Conservation (phyloP, 1,140 invertebrate genomes). For the Drosophila kepulauana region DNA sequence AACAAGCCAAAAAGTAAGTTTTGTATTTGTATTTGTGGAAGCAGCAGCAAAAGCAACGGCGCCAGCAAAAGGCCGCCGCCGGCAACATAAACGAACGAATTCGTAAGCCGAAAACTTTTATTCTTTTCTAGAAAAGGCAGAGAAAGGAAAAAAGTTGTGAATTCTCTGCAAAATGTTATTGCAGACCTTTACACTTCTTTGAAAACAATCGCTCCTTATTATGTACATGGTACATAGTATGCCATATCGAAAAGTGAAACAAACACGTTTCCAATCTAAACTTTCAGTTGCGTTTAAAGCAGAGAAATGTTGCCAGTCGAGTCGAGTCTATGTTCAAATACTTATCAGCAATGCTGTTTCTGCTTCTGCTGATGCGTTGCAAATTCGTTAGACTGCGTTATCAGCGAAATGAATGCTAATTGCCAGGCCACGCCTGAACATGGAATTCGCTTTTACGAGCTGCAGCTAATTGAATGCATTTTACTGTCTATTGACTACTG, state of each 20-base stretch:
- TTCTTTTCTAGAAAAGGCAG: conserved; percentile 14
- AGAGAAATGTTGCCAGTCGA: background rate
- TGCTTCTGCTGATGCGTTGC: background rate
- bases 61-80: conserved; percentile 49
- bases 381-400: background rate
- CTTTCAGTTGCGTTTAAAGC: background rate
- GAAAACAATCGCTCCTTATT: conserved; percentile 24
- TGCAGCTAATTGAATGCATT: conserved; percentile 10
- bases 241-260: background rate
- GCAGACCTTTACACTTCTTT: conserved; percentile 48
- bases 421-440: conserved; percentile 12
- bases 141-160: conserved; percentile 36
- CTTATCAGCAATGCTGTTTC: background rate
- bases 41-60: conserved; percentile 27
- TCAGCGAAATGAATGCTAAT: background rate
- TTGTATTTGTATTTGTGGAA: conserved; percentile 55
- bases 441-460: conserved; percentile 12
- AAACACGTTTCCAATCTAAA: conserved; percentile 3
- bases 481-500: background rate
- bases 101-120: conserved; percentile 54
- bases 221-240: background rate
- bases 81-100: conserved; percentile 14
- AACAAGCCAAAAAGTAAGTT: conserved; percentile 71
- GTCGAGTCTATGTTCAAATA: background rate
- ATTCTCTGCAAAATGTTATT: conserved; percentile 52